Base-by-base conservation (phyloP, 2,888 invertebrate genomes). In the Caenorhabditis afra region DNA sequence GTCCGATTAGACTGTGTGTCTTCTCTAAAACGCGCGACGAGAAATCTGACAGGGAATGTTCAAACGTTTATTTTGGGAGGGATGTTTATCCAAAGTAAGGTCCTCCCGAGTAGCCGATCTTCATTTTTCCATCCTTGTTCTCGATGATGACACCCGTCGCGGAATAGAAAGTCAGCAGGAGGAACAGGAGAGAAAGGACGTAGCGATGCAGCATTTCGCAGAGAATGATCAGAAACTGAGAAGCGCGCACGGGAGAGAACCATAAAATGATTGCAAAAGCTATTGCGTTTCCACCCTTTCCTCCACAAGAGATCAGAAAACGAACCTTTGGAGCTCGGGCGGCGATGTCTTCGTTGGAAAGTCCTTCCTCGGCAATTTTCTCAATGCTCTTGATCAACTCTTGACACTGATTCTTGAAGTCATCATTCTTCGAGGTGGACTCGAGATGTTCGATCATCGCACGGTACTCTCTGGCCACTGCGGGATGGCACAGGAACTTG, bases 101-200 rank as follows among this genome's bases (percentile, higher is more conserved):
- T 57, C 44, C 41, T 50, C 73, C 73, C 2, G 71, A 71, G 22
- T 73, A 73, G 64, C 73, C 73, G 18, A 41, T 47, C 16, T 49
- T 73, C 73, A 73, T 73, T 45, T 64, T 64, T 29, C 73, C 73
- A 50, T 73, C 64, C 44, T 65, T 73, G 64, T 73, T 73, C 22
- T 64, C 64, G 49, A 73, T 73, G 11, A 73, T 73, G 29, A 73
- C 73, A 18, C 47, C n/a, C 10, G 71, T 55, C n/a, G 71, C 62
- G 3, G 47, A 41, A 49, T 71, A 62, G 49, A 71, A 62, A 39
- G 70, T 70, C 4, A 70, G 39, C 45, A 70, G 35, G 3, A 70
- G 47, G 39, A 70, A 70, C 10, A 70, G 35, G 16, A 70, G 52
- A 35, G 53, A 22, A 8, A 47, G 20, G 47, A 61, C 12, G 12